These are phyloP conservation scores for Agrochola lota DNA, from an alignment of 2,888 invertebrate genomes.

Conservation along the genomic window DNA sequence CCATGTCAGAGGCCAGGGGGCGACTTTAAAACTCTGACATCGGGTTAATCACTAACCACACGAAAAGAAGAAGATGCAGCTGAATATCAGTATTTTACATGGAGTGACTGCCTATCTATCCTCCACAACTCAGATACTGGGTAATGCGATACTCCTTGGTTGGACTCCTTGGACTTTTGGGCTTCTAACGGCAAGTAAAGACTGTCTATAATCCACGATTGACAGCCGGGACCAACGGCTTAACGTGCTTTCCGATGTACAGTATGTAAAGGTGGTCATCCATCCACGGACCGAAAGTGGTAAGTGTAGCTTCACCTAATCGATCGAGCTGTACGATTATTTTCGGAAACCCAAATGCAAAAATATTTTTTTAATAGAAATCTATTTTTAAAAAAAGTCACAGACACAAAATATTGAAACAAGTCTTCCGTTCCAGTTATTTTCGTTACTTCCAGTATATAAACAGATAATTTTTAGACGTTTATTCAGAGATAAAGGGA, in stretches of 20 bases:
- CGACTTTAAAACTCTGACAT: too few species aligned
- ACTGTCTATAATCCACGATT: background rate
- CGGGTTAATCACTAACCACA: too few species aligned
- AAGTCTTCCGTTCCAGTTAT: conserved; percentile 35
- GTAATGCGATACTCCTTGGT: background rate
- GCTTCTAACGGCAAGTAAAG: background rate
- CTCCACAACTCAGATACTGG: background rate
- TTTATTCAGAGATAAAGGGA: conserved; percentile 50
- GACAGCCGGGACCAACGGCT: background rate
- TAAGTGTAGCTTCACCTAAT: too few species aligned
- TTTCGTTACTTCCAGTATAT: conserved; percentile 35
- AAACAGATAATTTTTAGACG: conserved; percentile 47
- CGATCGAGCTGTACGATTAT: background rate
- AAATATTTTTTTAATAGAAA: conserved; percentile 10
- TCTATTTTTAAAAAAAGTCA: conserved; percentile 23
- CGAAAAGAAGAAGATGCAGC: too few species aligned
- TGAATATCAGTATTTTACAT: too few species aligned
- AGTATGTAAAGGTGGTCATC: too few species aligned
- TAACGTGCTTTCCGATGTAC: too few species aligned
- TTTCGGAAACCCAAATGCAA: background rate
- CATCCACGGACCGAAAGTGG: too few species aligned
- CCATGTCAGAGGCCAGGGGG: too few species aligned
- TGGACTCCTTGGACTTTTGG: background rate
- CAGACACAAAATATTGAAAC: conserved; percentile 28
- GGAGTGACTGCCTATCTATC: background rate